Percentiles rank a stretch among this genome's conserved stretches.
These are phyloP conservation scores for Plutella xylostella DNA, from an alignment of 2,888 invertebrate genomes.

Conservation along the genomic window DNA sequence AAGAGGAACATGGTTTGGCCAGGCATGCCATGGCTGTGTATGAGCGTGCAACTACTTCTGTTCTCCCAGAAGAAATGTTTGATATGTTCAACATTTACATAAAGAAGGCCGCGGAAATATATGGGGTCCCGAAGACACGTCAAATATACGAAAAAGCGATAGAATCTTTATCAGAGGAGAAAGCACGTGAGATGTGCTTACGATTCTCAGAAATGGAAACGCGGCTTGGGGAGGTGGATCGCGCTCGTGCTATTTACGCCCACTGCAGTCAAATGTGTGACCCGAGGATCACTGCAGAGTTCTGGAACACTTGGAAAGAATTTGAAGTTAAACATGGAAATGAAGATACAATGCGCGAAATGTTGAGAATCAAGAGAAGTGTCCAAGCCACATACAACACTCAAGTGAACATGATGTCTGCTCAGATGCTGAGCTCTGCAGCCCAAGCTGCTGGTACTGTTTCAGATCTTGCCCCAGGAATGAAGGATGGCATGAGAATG, in stretches of 20 bases:
- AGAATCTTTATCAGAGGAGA: constrained; percentile 89
- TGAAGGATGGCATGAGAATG: constrained; percentile 89
- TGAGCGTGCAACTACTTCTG: constrained; percentile 93
- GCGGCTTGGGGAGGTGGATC: constrained; percentile 97
- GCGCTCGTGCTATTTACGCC: constrained; percentile 96
- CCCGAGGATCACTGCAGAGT: constrained; percentile 93
- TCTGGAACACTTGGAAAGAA: constrained; percentile 99
- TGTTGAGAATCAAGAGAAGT: constrained; percentile 97
- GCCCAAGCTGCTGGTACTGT: constrained; percentile 74
- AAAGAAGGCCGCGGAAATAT: constrained; percentile 97
- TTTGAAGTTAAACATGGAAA: constrained; percentile 99
- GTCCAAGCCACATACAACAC: constrained; percentile 99
- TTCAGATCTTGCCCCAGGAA: constrained; percentile 79
- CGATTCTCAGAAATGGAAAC: constrained; percentile 98
- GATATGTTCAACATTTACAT: constrained; percentile 99
- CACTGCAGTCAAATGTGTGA: constrained; percentile 99
- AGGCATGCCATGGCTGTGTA: constrained; percentile 99
- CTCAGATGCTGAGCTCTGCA: constrained; percentile 91
- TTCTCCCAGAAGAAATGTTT: constrained; percentile 93
- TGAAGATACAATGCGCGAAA: constrained; percentile 99
- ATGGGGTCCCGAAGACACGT: constrained; percentile 95
- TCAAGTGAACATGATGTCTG: constrained; percentile 99
- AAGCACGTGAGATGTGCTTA: constrained; percentile 95
- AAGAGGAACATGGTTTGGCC: constrained; percentile 98
- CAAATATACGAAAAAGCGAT: constrained; percentile 99